Evolutionary conservation across 1,140 invertebrate species (phyloP).

Genomic region (Tetramorium parvispinum): DNA sequence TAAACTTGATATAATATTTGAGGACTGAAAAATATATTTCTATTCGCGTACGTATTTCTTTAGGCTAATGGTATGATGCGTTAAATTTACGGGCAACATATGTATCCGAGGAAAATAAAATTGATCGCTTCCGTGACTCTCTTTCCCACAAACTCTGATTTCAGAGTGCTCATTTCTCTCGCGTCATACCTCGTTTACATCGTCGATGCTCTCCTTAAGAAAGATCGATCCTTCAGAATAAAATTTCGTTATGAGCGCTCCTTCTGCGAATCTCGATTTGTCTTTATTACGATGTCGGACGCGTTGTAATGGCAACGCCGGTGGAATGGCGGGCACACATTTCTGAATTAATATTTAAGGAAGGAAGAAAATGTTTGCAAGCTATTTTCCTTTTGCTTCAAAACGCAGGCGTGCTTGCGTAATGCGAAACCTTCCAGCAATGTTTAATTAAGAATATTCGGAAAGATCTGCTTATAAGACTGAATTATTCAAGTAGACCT

Average conservation of each 20-base stretch:
- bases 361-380: conserved; percentile 36
- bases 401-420: background rate
- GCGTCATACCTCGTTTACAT: conserved; percentile 66
- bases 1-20: background rate
- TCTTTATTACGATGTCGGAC: conserved; percentile 53
- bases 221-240: conserved; percentile 64
- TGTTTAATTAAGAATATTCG: conserved; percentile 41
- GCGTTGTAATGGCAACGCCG: conserved; percentile 25
- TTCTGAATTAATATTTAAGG: conserved; percentile 38
- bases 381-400: conserved; percentile 18
- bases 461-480: conserved; percentile 28
- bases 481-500: background rate
- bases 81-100: conserved; percentile 41
- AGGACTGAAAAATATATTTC: background rate
- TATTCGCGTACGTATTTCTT: background rate
- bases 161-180: conserved; percentile 68
- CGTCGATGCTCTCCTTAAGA: conserved; percentile 59
- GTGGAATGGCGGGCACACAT: background rate
- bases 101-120: conserved; percentile 52
- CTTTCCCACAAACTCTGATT: conserved; percentile 50
- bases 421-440: background rate
- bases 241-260: conserved; percentile 61
- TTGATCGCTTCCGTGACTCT: conserved; percentile 48
- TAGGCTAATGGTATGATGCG: conserved; percentile 18
- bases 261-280: conserved; percentile 61